A percentile compares a stretch with the other conserved stretches of the same genome.
Conservation (phyloP, 2,888 invertebrate genomes). For the Chymomyza amoena region DNA sequence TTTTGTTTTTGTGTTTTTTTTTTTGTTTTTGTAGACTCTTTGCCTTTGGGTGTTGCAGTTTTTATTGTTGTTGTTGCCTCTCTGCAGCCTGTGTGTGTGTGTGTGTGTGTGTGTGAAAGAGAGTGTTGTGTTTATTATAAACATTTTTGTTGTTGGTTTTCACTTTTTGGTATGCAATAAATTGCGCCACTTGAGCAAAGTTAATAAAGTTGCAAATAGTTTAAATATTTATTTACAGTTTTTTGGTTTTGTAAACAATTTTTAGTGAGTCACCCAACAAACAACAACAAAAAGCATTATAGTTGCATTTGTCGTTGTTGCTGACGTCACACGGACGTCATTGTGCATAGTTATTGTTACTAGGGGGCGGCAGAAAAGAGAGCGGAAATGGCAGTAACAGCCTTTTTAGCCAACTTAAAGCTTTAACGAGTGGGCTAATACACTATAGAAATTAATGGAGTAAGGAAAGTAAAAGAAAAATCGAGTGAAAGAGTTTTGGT, state of each 20-base stretch:
- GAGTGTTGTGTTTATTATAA: slow-evolving; percentile 10
- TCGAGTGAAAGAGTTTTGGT: too few species aligned
- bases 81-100: not conserved
- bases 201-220: slow-evolving; percentile 73
- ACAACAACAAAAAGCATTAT: not conserved
- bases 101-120: too few species aligned
- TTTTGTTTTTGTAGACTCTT: not conserved
- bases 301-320: slow-evolving; percentile 17
- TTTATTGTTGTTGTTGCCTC: not conserved
- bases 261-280: not conserved
- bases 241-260: slow-evolving; percentile 57
- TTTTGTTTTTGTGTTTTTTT: slow-evolving; percentile 1
- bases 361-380: not conserved
- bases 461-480: too few species aligned
- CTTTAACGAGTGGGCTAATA: too few species aligned
- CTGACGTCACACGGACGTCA: slow-evolving; percentile 30
- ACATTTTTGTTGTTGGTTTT: slow-evolving; percentile 8
- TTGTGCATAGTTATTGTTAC: slow-evolving; percentile 20
- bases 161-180: slow-evolving; percentile 61
- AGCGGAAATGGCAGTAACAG: too few species aligned
- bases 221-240: slow-evolving; percentile 70
- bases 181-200: slow-evolving; percentile 70
- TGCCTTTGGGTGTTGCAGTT: not conserved
- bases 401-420: too few species aligned
- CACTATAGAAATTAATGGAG: too few species aligned